Conservation (phyloP, 2,888 invertebrate genomes). For the Noctua janthe region DNA sequence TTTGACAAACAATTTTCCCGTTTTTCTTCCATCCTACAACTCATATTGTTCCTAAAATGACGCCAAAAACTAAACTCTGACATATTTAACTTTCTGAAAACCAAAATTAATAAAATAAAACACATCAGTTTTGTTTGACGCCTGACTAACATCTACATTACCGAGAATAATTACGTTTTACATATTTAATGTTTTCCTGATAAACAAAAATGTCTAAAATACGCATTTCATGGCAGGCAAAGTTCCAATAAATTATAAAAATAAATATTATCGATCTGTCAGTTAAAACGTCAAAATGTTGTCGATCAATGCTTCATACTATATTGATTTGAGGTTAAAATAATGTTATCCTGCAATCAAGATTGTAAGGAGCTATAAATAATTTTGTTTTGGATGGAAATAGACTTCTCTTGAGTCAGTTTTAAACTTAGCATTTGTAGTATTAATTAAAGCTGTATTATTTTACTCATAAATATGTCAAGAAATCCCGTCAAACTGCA, state of each 20-base stretch:
- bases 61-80: neutral
- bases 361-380: constrained; percentile 27
- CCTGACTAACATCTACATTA: constrained; percentile 54
- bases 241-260: constrained; percentile 62
- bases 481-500: neutral
- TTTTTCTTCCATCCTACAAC: too few relatives aligned
- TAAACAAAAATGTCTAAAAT: constrained; percentile 59
- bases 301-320: constrained; percentile 42
- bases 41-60: neutral
- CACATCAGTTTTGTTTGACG: constrained; percentile 41
- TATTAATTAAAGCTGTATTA: too few relatives aligned
- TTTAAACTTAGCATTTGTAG: neutral
- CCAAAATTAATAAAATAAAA: constrained; percentile 2
- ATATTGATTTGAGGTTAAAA: constrained; percentile 31
- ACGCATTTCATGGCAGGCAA: constrained; percentile 55
- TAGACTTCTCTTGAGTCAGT: neutral
- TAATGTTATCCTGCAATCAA: constrained; percentile 17
- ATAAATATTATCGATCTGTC: constrained; percentile 60
- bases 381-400: constrained; percentile 18
- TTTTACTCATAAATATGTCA: neutral
- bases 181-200: constrained; percentile 55
- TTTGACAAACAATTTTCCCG: too few relatives aligned
- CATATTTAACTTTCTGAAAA: neutral
- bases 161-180: constrained; percentile 54
- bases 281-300: constrained; percentile 57